Evolutionary conservation across 2,797 vertebrate genomes (phyloP), one percentile per base, ranked within the genome.

Genomic region (Microctenopoma stevenorrisi): DNA sequence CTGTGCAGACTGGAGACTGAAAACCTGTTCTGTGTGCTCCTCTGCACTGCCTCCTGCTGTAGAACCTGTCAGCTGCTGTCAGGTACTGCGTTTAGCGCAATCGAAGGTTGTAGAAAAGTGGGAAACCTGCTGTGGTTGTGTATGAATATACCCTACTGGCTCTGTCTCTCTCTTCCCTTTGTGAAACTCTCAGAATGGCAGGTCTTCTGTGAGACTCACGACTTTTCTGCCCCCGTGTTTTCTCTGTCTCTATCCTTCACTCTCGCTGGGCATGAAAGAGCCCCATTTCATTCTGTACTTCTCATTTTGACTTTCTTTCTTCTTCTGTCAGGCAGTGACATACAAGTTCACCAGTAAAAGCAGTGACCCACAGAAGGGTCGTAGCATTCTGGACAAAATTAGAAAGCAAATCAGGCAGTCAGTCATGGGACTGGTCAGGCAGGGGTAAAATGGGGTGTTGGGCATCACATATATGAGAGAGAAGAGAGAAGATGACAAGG

Each of bases 321-420:
- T 43, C 53, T 60, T 50, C 83, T 79, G 76, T 84, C 82, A 85
- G 76, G 12, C 81, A 64, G 52, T 30, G 49, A 78, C 58, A 73
- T 63, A 35, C 67, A 79, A 68, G 65, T 83, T 88, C 72, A 72
- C 37, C 73, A 64, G 33, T 64, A 53, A 74, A 84, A 84, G 83
- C 89, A 78, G 49, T 83, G 88, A 90, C 81, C 88, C 86, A 40
- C 55, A 12, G 68, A 68, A 55, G 46, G 73, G 64, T 62, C 66
- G 74, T 73, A 59, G 59, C 66, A 47, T 83, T 81, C 49, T 64
- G 58, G 63, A 81, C 82, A 84, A 82, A 54, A 78, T 64, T 50
- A 62, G 38, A 73, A 79, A 74, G 47, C 79, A 86, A 84, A 83
- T 78, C 64, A 79, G 83, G 76, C 72, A 80, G 68, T 63, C 75